Evolutionary conservation across 2,888 invertebrate species (phyloP).

Genomic region (Gymnocheta viridis): DNA sequence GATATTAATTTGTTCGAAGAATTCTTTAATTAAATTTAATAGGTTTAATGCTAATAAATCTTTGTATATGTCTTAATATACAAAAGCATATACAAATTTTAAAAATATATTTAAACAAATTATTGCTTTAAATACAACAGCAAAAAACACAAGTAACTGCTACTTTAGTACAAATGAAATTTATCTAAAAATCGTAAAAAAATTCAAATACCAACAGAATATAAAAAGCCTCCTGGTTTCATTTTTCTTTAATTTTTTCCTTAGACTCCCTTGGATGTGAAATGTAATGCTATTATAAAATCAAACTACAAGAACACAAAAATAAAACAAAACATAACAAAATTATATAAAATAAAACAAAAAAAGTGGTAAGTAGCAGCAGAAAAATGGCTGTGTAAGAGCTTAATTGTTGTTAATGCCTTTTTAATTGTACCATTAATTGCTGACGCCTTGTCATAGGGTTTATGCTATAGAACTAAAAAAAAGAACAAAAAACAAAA

Average conservation of each 20-base stretch:
- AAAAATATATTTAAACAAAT: slow-evolving; percentile 9
- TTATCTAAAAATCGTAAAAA: slow-evolving; percentile 3
- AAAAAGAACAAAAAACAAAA: not conserved
- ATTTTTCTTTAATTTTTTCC: not conserved
- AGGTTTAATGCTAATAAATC: slow-evolving; percentile 43
- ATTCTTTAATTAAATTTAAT: slow-evolving; percentile 52
- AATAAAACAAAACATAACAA: slow-evolving; percentile 29
- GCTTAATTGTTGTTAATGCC: slow-evolving; percentile 78
- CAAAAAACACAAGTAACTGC: not conserved
- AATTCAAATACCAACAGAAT: not conserved
- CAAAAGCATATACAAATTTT: not conserved
- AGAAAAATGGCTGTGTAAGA: slow-evolving; percentile 62
- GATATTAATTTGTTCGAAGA: not conserved
- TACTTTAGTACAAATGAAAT: not conserved
- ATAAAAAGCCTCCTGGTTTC: slow-evolving; percentile 1
- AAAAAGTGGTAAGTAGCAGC: slow-evolving; percentile 16
- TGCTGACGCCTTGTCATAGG: slow-evolving; percentile 74
- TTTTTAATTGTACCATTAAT: slow-evolving; percentile 81
- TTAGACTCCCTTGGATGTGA: not conserved
- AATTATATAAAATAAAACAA: slow-evolving; percentile 15
- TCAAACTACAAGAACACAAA: not conserved
- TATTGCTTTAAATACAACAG: not conserved
- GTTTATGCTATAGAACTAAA: slow-evolving; percentile 35
- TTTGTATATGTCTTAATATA: slow-evolving; percentile 9
- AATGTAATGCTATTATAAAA: slow-evolving; percentile 42